Evolutionary conservation across 2,888 invertebrate species (phyloP).

Genomic region (Prionchulus punctatus): DNA sequence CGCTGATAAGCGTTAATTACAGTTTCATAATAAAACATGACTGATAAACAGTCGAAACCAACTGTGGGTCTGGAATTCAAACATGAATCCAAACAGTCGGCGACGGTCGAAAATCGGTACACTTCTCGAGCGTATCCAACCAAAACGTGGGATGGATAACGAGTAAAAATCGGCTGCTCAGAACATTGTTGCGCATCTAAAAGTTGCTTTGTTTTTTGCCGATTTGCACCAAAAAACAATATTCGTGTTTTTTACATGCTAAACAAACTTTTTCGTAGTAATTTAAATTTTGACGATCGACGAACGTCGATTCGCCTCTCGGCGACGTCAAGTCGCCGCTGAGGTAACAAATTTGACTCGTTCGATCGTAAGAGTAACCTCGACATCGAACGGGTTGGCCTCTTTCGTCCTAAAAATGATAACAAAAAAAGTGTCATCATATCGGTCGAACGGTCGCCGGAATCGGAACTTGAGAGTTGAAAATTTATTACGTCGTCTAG

Average conservation of each 20-base stretch:
- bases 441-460: no score
- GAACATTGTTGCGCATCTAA: no score
- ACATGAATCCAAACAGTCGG: slow-evolving; percentile 25
- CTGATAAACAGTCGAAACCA: slow-evolving; percentile 17
- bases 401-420: no score
- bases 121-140: slow-evolving; percentile 10
- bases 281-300: not conserved
- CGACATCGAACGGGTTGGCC: no score
- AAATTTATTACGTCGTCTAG: no score
- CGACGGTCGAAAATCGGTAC: slow-evolving; percentile 17
- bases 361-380: not conserved
- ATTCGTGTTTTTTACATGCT: not conserved
- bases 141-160: slow-evolving; percentile 1
- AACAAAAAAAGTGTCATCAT: no score
- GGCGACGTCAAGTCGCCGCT: not conserved
- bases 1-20: slow-evolving; percentile 11
- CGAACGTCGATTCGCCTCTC: not conserved
- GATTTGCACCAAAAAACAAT: not conserved
- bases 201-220: not conserved
- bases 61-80: slow-evolving; percentile 16
- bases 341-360: not conserved
- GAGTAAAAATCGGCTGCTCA: slow-evolving; percentile 1
- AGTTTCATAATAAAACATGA: slow-evolving; percentile 29
- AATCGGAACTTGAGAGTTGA: no score
- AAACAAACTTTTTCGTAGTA: slow-evolving; percentile 11